Evolutionary conservation across 2,113 vertebrate species (phyloP).

Genomic region (Macquaria ambigua): DNA sequence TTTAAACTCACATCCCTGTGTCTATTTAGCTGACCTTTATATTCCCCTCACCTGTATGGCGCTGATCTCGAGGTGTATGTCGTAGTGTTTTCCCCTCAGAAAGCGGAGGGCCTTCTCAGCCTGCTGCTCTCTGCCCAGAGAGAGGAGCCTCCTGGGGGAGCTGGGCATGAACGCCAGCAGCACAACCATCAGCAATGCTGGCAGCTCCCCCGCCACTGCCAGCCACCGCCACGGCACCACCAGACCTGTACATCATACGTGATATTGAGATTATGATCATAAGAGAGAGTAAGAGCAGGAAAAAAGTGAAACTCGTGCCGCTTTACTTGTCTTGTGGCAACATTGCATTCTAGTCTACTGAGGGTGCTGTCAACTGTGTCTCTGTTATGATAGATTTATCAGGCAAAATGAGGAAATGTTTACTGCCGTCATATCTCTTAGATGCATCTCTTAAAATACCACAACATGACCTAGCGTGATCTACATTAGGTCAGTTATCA

Average conservation of each 20-base stretch:
- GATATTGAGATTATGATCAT: background rate
- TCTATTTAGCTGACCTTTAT: background rate
- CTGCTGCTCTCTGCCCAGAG: constrained; percentile 82
- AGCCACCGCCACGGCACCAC: constrained; percentile 93
- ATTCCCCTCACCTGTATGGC: constrained; percentile 79
- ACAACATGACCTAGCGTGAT: no score
- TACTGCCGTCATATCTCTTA: no score
- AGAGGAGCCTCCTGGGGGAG: constrained; percentile 94
- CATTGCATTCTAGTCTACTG: background rate
- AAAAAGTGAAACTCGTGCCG: background rate
- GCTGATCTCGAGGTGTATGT: constrained; percentile 83
- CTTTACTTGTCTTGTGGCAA: background rate
- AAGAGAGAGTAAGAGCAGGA: background rate
- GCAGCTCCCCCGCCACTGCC: constrained; percentile 89
- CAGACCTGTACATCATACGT: constrained; percentile 81
- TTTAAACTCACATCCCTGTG: background rate
- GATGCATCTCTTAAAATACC: no score
- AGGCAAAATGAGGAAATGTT: no score
- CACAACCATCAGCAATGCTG: constrained; percentile 87
- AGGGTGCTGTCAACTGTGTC: background rate
- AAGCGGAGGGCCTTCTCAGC: constrained; percentile 87
- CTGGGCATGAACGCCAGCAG: constrained; percentile 92
- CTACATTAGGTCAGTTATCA: background rate
- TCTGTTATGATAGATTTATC: no score
- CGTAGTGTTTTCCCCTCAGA: constrained; percentile 86